Percentiles rank a stretch among this genome's conserved stretches.
These are phyloP conservation scores for Goniozus legneri DNA, from an alignment of 1,140 invertebrate genomes.

Conservation along the genomic window DNA sequence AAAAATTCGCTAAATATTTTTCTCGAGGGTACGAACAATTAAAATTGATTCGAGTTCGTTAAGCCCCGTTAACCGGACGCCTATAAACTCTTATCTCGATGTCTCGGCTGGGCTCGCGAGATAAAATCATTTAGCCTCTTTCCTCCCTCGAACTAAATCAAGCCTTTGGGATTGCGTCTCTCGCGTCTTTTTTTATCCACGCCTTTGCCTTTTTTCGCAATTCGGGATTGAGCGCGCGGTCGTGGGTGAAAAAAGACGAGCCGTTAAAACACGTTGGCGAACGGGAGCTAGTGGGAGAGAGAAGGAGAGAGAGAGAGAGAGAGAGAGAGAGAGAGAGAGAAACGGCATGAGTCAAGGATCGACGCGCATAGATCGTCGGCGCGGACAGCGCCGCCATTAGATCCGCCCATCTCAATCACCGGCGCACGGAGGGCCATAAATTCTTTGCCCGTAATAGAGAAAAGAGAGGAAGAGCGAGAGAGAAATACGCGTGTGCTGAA, in stretches of 20 bases:
- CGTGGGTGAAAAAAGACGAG: not conserved
- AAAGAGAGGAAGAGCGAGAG: slow-evolving; percentile 17
- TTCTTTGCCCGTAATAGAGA: slow-evolving; percentile 35
- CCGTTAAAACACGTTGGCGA: not conserved
- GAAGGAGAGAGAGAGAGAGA: not conserved
- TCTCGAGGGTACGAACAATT: too few relatives aligned
- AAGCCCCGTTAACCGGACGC: too few relatives aligned
- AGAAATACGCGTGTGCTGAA: slow-evolving; percentile 25
- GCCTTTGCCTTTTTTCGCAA: too few relatives aligned
- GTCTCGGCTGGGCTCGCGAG: too few relatives aligned
- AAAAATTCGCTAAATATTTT: too few relatives aligned
- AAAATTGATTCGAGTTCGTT: too few relatives aligned
- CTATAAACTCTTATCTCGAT: too few relatives aligned
- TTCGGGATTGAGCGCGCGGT: too few relatives aligned
- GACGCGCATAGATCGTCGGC: slow-evolving; percentile 33
- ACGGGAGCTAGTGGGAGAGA: not conserved
- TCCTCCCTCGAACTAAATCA: too few relatives aligned
- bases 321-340: not conserved
- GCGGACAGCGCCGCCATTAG: slow-evolving; percentile 40
- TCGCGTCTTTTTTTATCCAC: too few relatives aligned
- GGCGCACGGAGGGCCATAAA: slow-evolving; percentile 39
- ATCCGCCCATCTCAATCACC: slow-evolving; percentile 47
- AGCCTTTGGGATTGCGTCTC: too few relatives aligned
- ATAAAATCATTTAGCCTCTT: too few relatives aligned
- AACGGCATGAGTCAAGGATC: slow-evolving; percentile 1